Conservation (phyloP, 2,113 vertebrate genomes). For the Sinocyclocheilus anophthalmus region DNA sequence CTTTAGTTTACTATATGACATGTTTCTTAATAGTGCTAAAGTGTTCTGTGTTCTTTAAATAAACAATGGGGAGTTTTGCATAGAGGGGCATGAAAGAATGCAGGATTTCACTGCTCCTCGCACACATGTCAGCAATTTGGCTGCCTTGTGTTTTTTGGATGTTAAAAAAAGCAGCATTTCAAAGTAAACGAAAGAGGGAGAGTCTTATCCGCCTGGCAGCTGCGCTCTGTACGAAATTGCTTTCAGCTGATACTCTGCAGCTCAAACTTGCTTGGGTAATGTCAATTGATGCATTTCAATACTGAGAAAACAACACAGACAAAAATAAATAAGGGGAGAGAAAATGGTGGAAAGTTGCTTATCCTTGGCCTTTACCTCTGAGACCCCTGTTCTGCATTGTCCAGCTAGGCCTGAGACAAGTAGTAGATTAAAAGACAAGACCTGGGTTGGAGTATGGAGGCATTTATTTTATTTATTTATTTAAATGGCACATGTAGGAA, state of each 20-base stretch:
- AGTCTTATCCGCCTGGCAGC: slow-evolving; percentile 84
- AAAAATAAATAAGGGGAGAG: slow-evolving; percentile 76
- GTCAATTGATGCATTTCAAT: slow-evolving; percentile 85
- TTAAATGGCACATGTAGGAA: background rate
- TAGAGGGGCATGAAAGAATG: slow-evolving; percentile 93
- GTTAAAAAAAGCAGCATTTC: slow-evolving; percentile 71
- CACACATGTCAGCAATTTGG: slow-evolving; percentile 98
- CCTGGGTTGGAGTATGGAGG: background rate
- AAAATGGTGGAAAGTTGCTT: slow-evolving; percentile 76
- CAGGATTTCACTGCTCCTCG: slow-evolving; percentile 82
- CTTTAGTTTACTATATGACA: slow-evolving; percentile 88
- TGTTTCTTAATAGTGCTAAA: slow-evolving; percentile 90
- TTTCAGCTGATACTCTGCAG: slow-evolving; percentile 92
- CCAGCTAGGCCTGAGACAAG: slow-evolving; percentile 2
- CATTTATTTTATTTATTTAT: background rate
- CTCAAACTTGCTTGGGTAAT: slow-evolving; percentile 89
- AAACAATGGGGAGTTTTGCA: slow-evolving; percentile 88
- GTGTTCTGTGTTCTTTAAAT: slow-evolving; percentile 95
- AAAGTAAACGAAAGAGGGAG: too few relatives aligned
- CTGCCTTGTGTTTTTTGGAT: slow-evolving; percentile 97
- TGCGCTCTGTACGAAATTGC: slow-evolving; percentile 91
- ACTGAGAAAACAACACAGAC: slow-evolving; percentile 82
- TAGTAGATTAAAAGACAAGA: background rate
- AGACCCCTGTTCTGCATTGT: slow-evolving; percentile 28
- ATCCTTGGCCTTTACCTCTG: slow-evolving; percentile 59